Conservation (phyloP, 2,797 vertebrate species). For the Orientallactaga sibirica region DNA sequence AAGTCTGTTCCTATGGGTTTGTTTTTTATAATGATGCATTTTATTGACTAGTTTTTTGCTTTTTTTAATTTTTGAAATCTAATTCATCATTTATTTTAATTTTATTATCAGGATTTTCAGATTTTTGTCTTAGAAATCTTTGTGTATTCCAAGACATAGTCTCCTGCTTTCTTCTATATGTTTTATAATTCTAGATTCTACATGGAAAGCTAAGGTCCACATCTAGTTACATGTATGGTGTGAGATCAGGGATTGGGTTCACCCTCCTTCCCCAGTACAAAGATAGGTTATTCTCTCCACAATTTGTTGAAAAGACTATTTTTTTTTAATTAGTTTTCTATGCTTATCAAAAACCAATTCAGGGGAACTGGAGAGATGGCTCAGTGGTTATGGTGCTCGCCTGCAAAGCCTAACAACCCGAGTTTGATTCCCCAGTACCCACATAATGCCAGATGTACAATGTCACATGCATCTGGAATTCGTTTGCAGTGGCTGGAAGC, state of each 20-base stretch:
- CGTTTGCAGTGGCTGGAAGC: no score
- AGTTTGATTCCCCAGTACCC: no score
- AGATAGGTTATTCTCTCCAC: neutral
- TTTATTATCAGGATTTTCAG: conserved; percentile 16
- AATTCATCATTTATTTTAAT: conserved; percentile 26
- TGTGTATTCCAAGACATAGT: conserved; percentile 15
- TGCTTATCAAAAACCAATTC: neutral
- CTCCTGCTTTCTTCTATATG: neutral
- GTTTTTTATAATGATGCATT: conserved; percentile 24
- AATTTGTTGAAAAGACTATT: neutral
- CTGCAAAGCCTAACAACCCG: no score
- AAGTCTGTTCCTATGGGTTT: neutral
- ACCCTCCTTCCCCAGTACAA: neutral
- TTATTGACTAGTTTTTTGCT: neutral
- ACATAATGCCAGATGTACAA: no score
- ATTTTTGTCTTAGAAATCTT: conserved; percentile 48
- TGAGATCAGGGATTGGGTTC: conserved; percentile 4
- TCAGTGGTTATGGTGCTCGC: no score
- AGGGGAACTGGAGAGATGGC: no score
- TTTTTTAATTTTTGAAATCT: conserved; percentile 41
- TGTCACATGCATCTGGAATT: no score
- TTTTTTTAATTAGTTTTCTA: conserved; percentile 33
- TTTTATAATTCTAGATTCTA: conserved; percentile 21
- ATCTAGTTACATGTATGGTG: conserved; percentile 6
- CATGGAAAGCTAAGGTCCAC: neutral